Conservation (phyloP, 2,888 invertebrate species). For the Dione vanillae region DNA sequence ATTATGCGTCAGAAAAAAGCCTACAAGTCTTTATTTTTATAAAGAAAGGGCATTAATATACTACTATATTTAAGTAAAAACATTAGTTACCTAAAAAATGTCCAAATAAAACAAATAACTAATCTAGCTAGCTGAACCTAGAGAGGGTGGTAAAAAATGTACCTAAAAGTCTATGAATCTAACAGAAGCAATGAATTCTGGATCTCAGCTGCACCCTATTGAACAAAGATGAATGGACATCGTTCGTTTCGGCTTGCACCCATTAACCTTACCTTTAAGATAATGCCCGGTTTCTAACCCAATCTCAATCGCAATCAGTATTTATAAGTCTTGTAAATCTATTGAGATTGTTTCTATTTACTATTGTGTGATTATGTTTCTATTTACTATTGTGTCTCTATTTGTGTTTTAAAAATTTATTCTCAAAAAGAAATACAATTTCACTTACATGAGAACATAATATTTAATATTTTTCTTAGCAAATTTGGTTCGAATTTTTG, state of each 20-base stretch:
- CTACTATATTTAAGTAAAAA: no score
- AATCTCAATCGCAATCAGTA: slow-evolving; percentile 31
- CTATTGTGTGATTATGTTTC: not conserved
- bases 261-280: slow-evolving; percentile 36
- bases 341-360: slow-evolving; percentile 22
- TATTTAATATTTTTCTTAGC: no score
- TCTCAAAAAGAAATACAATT: no score
- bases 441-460: no score
- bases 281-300: slow-evolving; percentile 33
- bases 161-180: slow-evolving; percentile 13
- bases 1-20: no score
- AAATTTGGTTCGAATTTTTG: no score
- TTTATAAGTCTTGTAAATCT: slow-evolving; percentile 29
- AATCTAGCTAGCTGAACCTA: not conserved
- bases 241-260: slow-evolving; percentile 30
- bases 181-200: slow-evolving; percentile 18
- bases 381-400: no score
- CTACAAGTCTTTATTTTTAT: no score
- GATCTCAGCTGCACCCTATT: slow-evolving; percentile 26
- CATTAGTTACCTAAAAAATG: no score
- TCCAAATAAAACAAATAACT: no score
- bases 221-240: slow-evolving; percentile 30
- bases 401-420: no score
- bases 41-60: no score
- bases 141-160: not conserved